Evolutionary conservation across 1,140 invertebrate species (phyloP), one percentile per base, ranked within the genome.

Genomic region (Rhopalosiphum padi): DNA sequence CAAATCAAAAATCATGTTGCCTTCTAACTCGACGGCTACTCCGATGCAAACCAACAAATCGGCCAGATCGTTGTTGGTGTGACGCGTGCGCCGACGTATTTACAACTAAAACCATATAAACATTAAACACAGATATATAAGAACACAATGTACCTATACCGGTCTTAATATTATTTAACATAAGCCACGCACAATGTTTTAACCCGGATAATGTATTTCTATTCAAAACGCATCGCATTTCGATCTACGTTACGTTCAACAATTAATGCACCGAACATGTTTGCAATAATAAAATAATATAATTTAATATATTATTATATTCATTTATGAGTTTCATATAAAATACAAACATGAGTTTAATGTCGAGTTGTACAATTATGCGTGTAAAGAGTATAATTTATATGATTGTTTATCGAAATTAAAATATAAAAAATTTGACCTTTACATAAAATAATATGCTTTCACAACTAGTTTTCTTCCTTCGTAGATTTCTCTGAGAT

Each of bases 1-100:
- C 82, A 86, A 86, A n/a, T 93, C 91, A 8, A 93, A 93, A 43
- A 93, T 93, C 21, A 86, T 55, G 91, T 41, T 93, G 43, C 91
- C 91, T 1, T 93, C 91, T 8, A 93, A 93, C 77, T 85, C 77
- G 35, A 82, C 90, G 11, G 43, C 68, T 25, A 21, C 87, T 23
- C 8, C 87, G 22, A 8, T 41, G 35, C 37, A 7, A 25, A n/a
- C 53, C 37, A 43, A 43, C 37, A 90, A 68, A n/a, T 90, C 89
- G 25, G 89, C 53, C 89, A 68, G 89, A 68, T 68, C 89, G 37
- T n/a, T 90, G 41, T 0, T 43, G 89, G 48, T 89, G 30, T 88
- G 18, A 88, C 30, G 85, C 85, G 11, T 30, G 43, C 43, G 21
- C 15, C 41, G 41, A 25, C 15, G 46, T 15, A 48, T 7, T 48